Conservation (phyloP, 1,140 invertebrate genomes). For the Octopus sinensis region DNA sequence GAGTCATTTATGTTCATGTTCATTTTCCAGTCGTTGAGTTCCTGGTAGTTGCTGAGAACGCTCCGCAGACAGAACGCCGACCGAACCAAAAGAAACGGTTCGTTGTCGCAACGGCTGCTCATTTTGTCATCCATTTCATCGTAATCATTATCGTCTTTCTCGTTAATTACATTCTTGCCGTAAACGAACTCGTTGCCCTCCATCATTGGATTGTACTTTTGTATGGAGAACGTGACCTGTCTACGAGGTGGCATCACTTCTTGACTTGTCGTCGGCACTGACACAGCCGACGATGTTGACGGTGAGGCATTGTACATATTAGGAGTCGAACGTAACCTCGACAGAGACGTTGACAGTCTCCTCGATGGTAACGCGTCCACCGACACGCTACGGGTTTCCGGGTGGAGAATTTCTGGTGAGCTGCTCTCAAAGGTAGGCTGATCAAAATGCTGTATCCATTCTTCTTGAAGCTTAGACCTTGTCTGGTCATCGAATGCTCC, state of each 20-base stretch:
- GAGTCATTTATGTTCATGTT: constrained; percentile 47
- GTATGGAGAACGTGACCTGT: background rate
- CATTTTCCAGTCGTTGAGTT: constrained; percentile 51
- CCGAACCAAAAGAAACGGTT: constrained; percentile 39
- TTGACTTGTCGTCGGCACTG: too few species aligned
- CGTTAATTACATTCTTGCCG: background rate
- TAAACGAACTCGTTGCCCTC: background rate
- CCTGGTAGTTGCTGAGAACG: constrained; percentile 53
- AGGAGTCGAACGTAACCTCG: background rate
- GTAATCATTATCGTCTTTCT: background rate
- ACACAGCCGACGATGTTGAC: background rate
- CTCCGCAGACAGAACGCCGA: constrained; percentile 46
- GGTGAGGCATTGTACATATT: background rate
- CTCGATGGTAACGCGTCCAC: too few species aligned
- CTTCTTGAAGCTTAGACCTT: constrained; percentile 41
- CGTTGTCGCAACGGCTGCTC: constrained; percentile 25
- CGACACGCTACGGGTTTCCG: background rate
- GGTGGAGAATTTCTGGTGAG: constrained; percentile 20
- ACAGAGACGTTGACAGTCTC: background rate
- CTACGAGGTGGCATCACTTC: too few species aligned
- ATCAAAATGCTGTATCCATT: constrained; percentile 42
- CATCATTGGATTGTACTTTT: background rate
- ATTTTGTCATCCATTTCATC: background rate
- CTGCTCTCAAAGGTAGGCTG: constrained; percentile 42
- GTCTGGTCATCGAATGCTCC: constrained; percentile 50